These are phyloP conservation scores for Mycteria americana DNA, from an alignment of 2,797 vertebrate species.

Conservation along the genomic window DNA sequence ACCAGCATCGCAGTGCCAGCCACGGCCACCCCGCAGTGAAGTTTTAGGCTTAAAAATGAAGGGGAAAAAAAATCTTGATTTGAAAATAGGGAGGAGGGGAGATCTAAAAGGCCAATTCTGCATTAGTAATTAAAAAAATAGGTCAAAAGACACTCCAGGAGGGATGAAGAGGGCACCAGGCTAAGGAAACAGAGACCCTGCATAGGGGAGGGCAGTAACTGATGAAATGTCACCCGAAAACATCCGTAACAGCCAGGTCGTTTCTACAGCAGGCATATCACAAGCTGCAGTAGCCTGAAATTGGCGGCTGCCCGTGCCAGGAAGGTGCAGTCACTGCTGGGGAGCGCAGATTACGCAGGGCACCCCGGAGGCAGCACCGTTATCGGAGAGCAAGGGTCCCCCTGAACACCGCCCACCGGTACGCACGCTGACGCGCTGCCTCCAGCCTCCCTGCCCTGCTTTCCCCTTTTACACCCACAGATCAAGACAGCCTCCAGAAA, in stretches of 20 bases:
- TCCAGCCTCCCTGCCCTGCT: background rate
- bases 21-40: accelerated
- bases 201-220: background rate
- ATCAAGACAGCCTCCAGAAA: background rate
- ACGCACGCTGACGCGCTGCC: background rate
- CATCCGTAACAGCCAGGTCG: background rate
- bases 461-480: background rate
- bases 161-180: background rate
- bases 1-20: background rate
- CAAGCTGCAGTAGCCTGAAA: background rate
- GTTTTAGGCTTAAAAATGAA: background rate
- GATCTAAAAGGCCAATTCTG: background rate
- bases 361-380: background rate
- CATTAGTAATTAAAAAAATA: background rate
- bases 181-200: background rate
- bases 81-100: background rate
- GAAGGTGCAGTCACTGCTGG: background rate
- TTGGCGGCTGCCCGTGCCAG: background rate
- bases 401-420: accelerated
- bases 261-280: background rate
- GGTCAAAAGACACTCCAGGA: background rate
- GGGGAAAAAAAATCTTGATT: background rate
- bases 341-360: background rate
- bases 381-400: accelerated
- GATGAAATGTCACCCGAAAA: background rate